These are phyloP conservation scores for Ptychadena robeensis DNA, from an alignment of 2,797 vertebrate species.

Conservation along the genomic window DNA sequence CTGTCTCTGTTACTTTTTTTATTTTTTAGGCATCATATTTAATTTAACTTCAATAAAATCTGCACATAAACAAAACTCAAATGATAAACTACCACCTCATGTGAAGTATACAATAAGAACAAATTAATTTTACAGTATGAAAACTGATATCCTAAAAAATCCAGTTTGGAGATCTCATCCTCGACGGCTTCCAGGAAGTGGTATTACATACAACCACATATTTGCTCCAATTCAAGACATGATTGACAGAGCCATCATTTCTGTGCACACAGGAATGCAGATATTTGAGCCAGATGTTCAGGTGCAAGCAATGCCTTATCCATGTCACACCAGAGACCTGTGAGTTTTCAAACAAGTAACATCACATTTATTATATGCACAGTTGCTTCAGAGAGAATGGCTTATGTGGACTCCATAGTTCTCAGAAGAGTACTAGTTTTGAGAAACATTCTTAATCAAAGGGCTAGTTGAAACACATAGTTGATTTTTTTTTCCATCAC, in stretches of 20 bases:
- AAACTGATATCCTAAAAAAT: constrained; percentile 71
- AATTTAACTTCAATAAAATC: background rate
- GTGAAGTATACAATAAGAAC: constrained; percentile 74
- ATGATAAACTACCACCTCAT: constrained; percentile 58
- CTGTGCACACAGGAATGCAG: constrained; percentile 67
- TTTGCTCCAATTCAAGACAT: constrained; percentile 78
- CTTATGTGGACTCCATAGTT: too few species aligned
- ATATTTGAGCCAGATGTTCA: constrained; percentile 62
- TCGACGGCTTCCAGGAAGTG: constrained; percentile 69
- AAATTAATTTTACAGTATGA: constrained; percentile 73
- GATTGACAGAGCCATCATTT: constrained; percentile 74
- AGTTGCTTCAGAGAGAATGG: background rate
- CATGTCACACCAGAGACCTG: constrained; percentile 74
- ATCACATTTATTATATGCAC: background rate
- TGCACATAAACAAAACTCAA: background rate
- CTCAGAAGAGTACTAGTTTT: too few species aligned
- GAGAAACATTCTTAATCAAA: too few species aligned
- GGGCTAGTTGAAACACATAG: too few species aligned
- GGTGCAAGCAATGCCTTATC: constrained; percentile 74
- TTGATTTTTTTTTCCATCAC: too few species aligned
- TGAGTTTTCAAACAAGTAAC: constrained; percentile 65
- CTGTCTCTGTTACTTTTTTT: constrained; percentile 29
- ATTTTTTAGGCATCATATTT: constrained; percentile 70
- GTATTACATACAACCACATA: constrained; percentile 75
- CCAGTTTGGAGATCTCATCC: constrained; percentile 75